These are phyloP conservation scores for Porites evermanni DNA, from an alignment of 92 coral and sea anemone species.

Conservation along the genomic window DNA sequence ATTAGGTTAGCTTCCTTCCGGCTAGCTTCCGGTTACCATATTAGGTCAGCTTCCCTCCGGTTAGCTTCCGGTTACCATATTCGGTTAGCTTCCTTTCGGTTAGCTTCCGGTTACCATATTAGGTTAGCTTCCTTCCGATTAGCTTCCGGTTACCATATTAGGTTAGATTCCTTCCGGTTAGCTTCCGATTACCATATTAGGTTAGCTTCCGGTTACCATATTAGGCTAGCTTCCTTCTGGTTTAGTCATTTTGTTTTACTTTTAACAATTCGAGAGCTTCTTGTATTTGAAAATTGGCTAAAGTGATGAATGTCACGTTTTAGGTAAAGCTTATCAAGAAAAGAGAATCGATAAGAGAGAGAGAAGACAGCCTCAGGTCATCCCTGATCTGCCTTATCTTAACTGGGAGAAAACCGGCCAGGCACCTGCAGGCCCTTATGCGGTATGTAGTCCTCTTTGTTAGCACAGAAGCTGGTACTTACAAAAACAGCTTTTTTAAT, in stretches of 20 bases:
- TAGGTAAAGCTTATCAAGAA: slow-evolving; percentile 96
- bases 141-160: slow-evolving; percentile 60
- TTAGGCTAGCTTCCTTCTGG: slow-evolving; percentile 58
- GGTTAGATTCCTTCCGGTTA: slow-evolving; percentile 45
- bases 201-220: slow-evolving; percentile 47
- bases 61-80: slow-evolving; percentile 49
- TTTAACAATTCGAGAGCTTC: too few species aligned
- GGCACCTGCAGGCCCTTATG: slow-evolving; percentile 91
- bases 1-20: slow-evolving; percentile 60
- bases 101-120: too few species aligned
- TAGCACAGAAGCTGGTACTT: too few species aligned
- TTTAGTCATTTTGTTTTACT: too few species aligned
- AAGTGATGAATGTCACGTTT: background rate
- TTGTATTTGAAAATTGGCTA: too few species aligned
- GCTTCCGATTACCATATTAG: slow-evolving; percentile 58
- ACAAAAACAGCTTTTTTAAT: too few species aligned
- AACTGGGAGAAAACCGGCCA: slow-evolving; percentile 89
- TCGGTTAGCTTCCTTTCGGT: slow-evolving; percentile 55
- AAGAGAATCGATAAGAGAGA: slow-evolving; percentile 92
- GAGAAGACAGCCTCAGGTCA: slow-evolving; percentile 91
- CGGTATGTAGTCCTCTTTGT: slow-evolving; percentile 46
- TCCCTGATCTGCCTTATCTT: slow-evolving; percentile 79
- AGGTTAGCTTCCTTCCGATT: too few species aligned
- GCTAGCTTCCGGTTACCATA: too few species aligned
- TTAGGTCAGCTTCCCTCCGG: too few species aligned